A percentile compares a stretch with the other conserved stretches of the same genome.
phyloP scores from a whole-genome alignment of 2,888 invertebrate genomes.

The Myopa tessellatipennis region DNA sequence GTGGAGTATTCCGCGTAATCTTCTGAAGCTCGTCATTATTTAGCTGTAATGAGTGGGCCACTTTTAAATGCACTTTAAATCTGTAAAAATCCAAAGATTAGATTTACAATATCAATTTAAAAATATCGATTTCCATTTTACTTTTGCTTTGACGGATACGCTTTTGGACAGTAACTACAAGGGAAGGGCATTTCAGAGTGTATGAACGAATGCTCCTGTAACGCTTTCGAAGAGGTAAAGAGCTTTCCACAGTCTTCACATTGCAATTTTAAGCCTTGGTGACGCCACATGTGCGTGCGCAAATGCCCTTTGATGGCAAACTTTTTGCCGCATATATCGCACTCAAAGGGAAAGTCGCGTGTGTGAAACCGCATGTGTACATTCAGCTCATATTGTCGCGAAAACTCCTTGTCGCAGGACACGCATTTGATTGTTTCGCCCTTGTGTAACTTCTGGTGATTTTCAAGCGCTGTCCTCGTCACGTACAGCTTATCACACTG shows the following conservation, averaged over 20 bases:
- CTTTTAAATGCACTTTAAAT: constrained; percentile 52
- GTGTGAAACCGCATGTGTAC: constrained; percentile 55
- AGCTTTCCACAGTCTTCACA: constrained; percentile 54
- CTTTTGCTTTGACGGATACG: constrained; percentile 54
- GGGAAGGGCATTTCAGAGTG: constrained; percentile 55
- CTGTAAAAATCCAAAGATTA: constrained; percentile 37
- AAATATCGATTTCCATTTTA: constrained; percentile 41
- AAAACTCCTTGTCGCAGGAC: constrained; percentile 48
- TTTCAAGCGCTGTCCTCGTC: constrained; percentile 51
- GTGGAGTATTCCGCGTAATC: constrained; percentile 43
- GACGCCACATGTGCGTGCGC: constrained; percentile 53
- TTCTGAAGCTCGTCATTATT: constrained; percentile 50
- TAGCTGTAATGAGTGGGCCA: constrained; percentile 49
- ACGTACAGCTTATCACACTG: constrained; percentile 50
- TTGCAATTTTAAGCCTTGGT: constrained; percentile 53
- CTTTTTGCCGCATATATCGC: constrained; percentile 52
- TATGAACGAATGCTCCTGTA: constrained; percentile 53
- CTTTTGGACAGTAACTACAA: constrained; percentile 51
- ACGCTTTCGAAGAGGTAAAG: constrained; percentile 53
- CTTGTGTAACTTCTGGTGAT: constrained; percentile 52
- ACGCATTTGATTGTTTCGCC: constrained; percentile 50
- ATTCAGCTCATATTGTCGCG: constrained; percentile 52
- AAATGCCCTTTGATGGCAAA: constrained; percentile 54
- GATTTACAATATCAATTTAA: not conserved
- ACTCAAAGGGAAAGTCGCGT: constrained; percentile 52